Evolutionary conservation across 2,888 invertebrate genomes (phyloP).

Genomic region (Limenitis arthemis): DNA sequence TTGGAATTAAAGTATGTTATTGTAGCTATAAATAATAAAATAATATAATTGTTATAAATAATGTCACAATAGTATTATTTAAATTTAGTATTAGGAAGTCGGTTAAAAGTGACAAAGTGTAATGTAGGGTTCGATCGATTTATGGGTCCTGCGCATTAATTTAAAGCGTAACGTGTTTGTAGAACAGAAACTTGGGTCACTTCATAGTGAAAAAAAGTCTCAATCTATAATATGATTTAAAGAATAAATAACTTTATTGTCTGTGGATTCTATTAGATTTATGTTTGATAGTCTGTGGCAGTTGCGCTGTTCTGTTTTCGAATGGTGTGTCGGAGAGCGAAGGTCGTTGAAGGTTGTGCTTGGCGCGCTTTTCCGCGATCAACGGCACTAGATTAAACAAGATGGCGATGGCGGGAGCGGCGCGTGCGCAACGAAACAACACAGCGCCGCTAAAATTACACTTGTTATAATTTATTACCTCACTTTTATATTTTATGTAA

Average conservation of each 20-base stretch:
- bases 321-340: conserved; percentile 64
- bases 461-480: conserved; percentile 30
- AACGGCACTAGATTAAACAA: conserved; percentile 70
- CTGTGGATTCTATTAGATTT: conserved; percentile 7
- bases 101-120: conserved; percentile 52
- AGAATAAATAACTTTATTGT: conserved; percentile 27
- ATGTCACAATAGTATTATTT: conserved; percentile 26
- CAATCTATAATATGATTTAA: conserved; percentile 9
- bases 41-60: conserved; percentile 28
- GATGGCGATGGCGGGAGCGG: conserved; percentile 69
- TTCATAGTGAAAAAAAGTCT: conserved; percentile 17
- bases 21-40: conserved; percentile 17
- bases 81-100: conserved; percentile 25
- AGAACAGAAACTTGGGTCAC: conserved; percentile 48
- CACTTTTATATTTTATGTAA: conserved; percentile 11
- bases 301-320: conserved; percentile 34
- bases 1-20: conserved; percentile 10
- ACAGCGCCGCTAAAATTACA: conserved; percentile 46
- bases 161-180: conserved; percentile 49
- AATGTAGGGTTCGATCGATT: conserved; percentile 46
- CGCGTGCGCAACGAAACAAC: conserved; percentile 64
- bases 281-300: conserved; percentile 22
- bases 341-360: conserved; percentile 73
- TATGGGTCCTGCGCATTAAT: conserved; percentile 52
- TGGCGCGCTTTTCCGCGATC: conserved; percentile 72